Base-by-base conservation (phyloP, 2,797 vertebrate species). In the Craterocephalus amniculus region DNA sequence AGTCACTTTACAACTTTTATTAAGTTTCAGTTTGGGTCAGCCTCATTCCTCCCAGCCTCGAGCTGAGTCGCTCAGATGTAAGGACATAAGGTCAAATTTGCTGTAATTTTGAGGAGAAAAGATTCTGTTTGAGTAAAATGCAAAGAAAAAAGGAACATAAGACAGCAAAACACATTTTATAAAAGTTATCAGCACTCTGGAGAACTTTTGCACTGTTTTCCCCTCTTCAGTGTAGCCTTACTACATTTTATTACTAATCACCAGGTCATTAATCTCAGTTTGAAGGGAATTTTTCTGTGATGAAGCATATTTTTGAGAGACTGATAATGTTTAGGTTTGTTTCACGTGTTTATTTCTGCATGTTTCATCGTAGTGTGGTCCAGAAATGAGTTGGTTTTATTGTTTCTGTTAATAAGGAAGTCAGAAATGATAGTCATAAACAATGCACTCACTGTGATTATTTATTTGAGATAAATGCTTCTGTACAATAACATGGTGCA, bases 391-490 rank as follows among this genome's bases (percentile, higher is more conserved):
- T 20, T 45, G 43, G 20, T 18, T 48, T 43, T 43, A 6, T 18
- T 43, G 20, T n/a, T 48, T 18, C 20, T n/a, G 16, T n/a, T 10
- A n/a, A 48, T n/a, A 20, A 10, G 7, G 16, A 45, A 18, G 16
- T 48, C 43, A 9, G 20, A 18, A n/a, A 9, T 48, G 20, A 48
- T 18, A n/a, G 43, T n/a, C 6, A 43, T 20, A 48, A 48, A n/a
- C 43, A 8, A 9, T 48, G 20, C 43, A n/a, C n/a, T 48, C 7
- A n/a, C 43, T 48, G 20, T 2, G 18, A 24, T 59, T 16, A 70
- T 68, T 65, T 32, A 62, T 75, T 49, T 20, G 56, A 20, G 52
- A 70, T 63, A 43, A 72, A 45, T 60, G 35, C 34, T 45, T 66
- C 26, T 60, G 57, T 62, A 58, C 40, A 45, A 55, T 43, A 60